Base-by-base conservation (phyloP, 1,140 invertebrate species). In the Microplitis demolitor region DNA sequence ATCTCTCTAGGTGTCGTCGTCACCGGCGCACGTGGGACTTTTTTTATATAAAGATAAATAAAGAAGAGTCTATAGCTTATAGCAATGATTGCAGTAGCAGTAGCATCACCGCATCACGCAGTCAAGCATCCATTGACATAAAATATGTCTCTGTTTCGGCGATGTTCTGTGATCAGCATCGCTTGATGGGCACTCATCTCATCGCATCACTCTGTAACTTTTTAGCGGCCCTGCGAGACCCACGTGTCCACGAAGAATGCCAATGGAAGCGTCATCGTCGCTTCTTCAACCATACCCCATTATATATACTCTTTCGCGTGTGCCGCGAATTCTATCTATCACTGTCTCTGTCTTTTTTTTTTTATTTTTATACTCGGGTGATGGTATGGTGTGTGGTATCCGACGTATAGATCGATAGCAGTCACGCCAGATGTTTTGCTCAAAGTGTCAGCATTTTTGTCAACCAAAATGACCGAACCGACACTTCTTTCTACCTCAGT, bases 81-180 rank as follows among this genome's bases (percentile, higher is more conserved):
- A 45, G 39, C 39, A 11, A 45, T 11, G 39, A 45, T 45, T 45
- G 39, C 6, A 45, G 39, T 45, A 45, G 39, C 39, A 6, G 39
- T 11, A 5, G 4, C 39, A 11, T 6, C 39, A 45, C 6, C 39
- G 11, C 39, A 45, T 45, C 39, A 45, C 11, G 5, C 39, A 45
- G 11, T 45, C 39, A 45, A 45, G 66, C 31, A 34, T 56, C 50
- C 74, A 76, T 74, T 78, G 79, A 81, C 77, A 75, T 83, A 82
- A 83, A 83, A 83, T 83, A 83, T 83, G 79, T 83, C 76, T 83
- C 78, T 83, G 81, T 78, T 74, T 74, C 33, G 37, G 14, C 33
- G 69, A 45, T 37, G 53, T 68, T 50, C 24, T 61, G 37, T 51
- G 39, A 45, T 45, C 39, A 45, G 39, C 39, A 45, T 3, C 13